phyloP scores from a whole-genome alignment of 1,140 invertebrate genomes.

The Lasaia peninsularis region DNA sequence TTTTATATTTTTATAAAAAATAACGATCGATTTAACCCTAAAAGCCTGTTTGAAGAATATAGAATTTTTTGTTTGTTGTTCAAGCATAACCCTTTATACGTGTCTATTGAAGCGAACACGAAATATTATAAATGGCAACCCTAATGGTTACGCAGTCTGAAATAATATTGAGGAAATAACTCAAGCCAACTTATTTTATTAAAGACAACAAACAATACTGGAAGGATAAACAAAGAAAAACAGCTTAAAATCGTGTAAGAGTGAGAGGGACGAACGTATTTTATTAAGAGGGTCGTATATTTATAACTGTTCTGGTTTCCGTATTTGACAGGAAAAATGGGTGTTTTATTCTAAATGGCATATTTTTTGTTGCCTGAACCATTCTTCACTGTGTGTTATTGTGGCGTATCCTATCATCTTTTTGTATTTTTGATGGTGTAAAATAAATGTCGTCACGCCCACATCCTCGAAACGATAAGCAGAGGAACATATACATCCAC shows the following conservation, averaged over 20 bases:
- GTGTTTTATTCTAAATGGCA: conserved; percentile 8
- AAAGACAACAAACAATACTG: conserved; percentile 11
- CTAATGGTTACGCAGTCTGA: not conserved
- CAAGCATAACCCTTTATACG: too few species aligned
- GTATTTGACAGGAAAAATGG: conserved; percentile 3
- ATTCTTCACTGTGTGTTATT: not conserved
- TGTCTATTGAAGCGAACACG: not conserved
- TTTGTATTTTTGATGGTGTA: not conserved
- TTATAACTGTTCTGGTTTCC: conserved; percentile 11
- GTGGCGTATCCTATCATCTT: not conserved
- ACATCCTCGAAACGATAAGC: too few species aligned
- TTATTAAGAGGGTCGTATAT: conserved; percentile 4
- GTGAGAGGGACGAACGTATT: not conserved
- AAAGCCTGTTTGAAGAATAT: too few species aligned
- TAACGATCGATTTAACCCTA: too few species aligned
- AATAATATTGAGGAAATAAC: conserved; percentile 10
- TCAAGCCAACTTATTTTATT: conserved; percentile 5
- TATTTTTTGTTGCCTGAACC: not conserved
- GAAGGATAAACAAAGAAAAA: conserved; percentile 5
- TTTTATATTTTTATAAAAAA: too few species aligned
- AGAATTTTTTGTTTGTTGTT: too few species aligned
- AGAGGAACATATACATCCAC: too few species aligned
- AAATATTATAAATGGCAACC: not conserved
- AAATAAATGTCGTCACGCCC: too few species aligned
- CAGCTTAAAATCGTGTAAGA: not conserved